Evolutionary conservation across 2,113 vertebrate species (phyloP).

Genomic region (Pomatorhinus ruficollis): DNA sequence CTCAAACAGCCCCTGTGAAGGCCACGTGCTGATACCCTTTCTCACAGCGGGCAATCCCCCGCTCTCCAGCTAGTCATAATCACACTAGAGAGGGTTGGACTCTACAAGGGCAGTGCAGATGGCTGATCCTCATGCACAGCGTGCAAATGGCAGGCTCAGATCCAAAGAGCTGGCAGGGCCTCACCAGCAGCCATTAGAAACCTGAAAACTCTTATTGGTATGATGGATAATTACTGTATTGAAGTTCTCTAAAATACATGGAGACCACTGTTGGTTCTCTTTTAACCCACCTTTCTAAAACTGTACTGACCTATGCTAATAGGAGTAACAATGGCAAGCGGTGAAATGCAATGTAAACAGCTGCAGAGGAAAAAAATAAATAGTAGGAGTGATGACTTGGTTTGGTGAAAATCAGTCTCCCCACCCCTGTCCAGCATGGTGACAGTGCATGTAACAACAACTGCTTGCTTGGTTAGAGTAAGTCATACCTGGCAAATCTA

Average conservation of each 20-base stretch:
- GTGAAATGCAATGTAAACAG: neutral
- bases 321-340: neutral
- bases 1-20: neutral
- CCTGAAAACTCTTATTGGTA: neutral
- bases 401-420: neutral
- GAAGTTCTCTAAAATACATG: neutral
- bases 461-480: neutral
- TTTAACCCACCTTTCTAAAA: neutral
- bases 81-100: neutral
- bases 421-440: neutral
- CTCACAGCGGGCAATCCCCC: neutral
- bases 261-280: neutral
- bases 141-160: neutral
- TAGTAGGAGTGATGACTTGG: neutral
- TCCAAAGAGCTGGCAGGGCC: neutral
- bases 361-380: neutral
- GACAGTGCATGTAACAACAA: neutral
- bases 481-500: neutral
- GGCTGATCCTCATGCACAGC: neutral
- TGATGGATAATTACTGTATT: neutral
- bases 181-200: neutral
- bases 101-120: neutral
- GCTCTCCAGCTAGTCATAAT: neutral
- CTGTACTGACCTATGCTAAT: neutral
- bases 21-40: neutral